Evolutionary conservation across 2,888 invertebrate genomes (phyloP).

Genomic region (Ecdyonurus torrentis): DNA sequence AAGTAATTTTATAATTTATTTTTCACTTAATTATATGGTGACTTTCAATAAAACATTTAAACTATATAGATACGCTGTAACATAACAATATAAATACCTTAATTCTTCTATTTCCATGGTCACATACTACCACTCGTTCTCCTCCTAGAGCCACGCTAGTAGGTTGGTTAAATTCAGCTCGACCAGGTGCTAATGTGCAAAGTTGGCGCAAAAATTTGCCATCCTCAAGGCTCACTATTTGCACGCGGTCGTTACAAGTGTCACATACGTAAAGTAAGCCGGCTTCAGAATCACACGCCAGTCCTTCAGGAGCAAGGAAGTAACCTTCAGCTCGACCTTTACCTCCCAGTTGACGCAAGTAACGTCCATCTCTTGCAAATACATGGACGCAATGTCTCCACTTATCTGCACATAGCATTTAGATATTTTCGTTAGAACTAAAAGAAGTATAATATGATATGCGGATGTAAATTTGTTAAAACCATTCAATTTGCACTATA

Average conservation of each 20-base stretch:
- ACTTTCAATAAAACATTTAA: no score
- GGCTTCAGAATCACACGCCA: conserved; percentile 36
- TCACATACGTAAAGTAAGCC: conserved; percentile 48
- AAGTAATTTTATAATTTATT: no score
- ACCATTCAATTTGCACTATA: no score
- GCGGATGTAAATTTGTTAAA: no score
- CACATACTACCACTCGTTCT: conserved; percentile 40
- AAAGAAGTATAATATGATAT: no score
- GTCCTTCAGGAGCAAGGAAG: conserved; percentile 56
- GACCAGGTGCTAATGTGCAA: conserved; percentile 29
- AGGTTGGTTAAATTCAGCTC: conserved; percentile 47
- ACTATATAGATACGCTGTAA: no score
- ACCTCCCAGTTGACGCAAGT: conserved; percentile 39
- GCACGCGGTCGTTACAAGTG: conserved; percentile 56
- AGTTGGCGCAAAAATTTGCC: conserved; percentile 43
- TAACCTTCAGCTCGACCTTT: conserved; percentile 44
- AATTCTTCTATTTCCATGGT: conserved; percentile 54
- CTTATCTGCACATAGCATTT: conserved; percentile 42
- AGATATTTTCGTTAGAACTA: no score
- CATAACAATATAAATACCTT: conserved; percentile 27
- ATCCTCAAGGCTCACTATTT: conserved; percentile 33
- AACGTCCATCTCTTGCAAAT: conserved; percentile 43
- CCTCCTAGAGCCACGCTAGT: conserved; percentile 47
- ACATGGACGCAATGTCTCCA: conserved; percentile 53
- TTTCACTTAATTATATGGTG: no score